phyloP scores from a whole-genome alignment of 2,113 vertebrate genomes.

The Grammomys surdaster region DNA sequence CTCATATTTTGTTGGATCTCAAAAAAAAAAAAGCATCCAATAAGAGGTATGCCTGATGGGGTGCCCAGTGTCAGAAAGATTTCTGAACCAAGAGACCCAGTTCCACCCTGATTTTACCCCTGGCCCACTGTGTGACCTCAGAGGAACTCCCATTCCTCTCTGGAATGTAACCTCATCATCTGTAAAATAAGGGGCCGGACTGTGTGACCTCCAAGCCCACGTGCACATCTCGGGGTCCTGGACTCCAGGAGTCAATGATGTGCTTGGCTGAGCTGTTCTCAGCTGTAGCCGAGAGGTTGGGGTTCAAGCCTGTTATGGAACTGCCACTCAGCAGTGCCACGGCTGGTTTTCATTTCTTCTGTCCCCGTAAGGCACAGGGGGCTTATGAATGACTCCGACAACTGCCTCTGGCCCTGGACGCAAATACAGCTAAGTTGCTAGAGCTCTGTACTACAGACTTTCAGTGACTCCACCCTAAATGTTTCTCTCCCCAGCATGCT shows the following conservation, averaged over 20 bases:
- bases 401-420: conserved; percentile 51
- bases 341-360: conserved; percentile 75
- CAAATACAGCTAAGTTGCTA: conserved; percentile 28
- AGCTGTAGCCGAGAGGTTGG: conserved; percentile 56
- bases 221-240: conserved; percentile 59
- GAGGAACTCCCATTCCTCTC: conserved; percentile 49
- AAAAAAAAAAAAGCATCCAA: conserved; percentile 10
- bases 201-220: conserved; percentile 59
- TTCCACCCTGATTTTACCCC: conserved; percentile 60
- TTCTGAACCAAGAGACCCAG: conserved; percentile 40
- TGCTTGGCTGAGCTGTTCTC: conserved; percentile 75
- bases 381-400: conserved; percentile 58
- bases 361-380: conserved; percentile 37
- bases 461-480: not conserved
- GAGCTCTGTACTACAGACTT: not conserved
- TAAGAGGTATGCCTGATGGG: not conserved
- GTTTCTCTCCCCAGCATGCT: not conserved
- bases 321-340: conserved; percentile 71
- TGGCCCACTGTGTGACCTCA: conserved; percentile 20
- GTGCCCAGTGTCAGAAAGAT: not conserved
- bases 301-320: conserved; percentile 82
- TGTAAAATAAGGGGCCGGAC: conserved; percentile 77
- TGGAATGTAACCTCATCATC: conserved; percentile 75
- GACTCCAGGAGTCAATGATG: conserved; percentile 68
- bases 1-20: not conserved